These are phyloP conservation scores for Eupithecia tripunctaria DNA, from an alignment of 2,888 invertebrate genomes.

Conservation along the genomic window DNA sequence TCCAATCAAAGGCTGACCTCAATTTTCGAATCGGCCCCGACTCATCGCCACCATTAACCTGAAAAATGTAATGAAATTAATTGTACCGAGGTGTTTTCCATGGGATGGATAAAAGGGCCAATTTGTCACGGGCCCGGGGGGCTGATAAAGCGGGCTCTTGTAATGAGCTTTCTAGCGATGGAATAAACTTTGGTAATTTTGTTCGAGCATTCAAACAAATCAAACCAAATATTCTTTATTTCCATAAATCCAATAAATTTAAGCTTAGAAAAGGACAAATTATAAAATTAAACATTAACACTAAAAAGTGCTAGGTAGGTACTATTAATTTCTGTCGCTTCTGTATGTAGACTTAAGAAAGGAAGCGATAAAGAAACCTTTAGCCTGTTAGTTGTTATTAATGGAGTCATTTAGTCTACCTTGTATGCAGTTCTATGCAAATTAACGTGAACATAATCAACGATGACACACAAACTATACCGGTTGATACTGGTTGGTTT, in stretches of 20 bases:
- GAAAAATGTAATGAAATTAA: slow-evolving; percentile 57
- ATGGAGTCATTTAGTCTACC: neutral
- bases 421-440: neutral
- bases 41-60: slow-evolving; percentile 48
- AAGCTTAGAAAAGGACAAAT: no score
- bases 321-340: no score
- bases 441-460: neutral
- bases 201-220: no score
- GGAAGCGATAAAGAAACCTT: no score
- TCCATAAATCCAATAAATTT: no score
- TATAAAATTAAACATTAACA: no score
- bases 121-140: slow-evolving; percentile 53
- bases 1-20: slow-evolving; percentile 31
- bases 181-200: neutral
- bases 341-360: no score
- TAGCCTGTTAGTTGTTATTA: no score
- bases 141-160: neutral
- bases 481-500: neutral
- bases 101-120: slow-evolving; percentile 49
- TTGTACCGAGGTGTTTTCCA: slow-evolving; percentile 41
- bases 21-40: slow-evolving; percentile 22
- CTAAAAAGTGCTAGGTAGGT: no score
- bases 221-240: no score
- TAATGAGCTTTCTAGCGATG: neutral
- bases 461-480: neutral